Evolutionary conservation across 2,113 vertebrate genomes (phyloP), one percentile per base, ranked within the genome.

Genomic region (Lagopus leucura): DNA sequence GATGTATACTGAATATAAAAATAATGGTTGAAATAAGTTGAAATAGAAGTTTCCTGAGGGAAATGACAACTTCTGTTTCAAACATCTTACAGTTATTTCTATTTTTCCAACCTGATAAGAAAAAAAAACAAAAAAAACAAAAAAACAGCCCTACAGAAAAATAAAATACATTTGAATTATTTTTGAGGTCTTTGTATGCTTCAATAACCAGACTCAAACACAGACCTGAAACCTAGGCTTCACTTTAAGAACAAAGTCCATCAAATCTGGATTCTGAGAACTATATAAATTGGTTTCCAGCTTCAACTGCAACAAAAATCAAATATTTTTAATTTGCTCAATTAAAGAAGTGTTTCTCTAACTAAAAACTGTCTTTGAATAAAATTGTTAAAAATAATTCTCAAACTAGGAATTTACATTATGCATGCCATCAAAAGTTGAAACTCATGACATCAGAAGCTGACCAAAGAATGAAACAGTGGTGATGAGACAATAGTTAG

Each of bases 401-500:
- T 90, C 38, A 32, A 88, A 13, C 7, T 54, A n/a, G 47, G 30
- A 91, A 70, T 83, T 57, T 40, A 43, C 30, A 16, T 75, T 8
- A 22, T 21, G n/a, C 22, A 32, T n/a, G 52, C 25, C 60, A 78
- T 28, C 34, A 70, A 82, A 82, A 82, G 13, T 5, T 82, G 40
- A 70, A 94, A 92, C 67, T 58, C 88, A 77, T 89, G 45, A 61
- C 58, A 67, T 81, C 50, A 86, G 85, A 86, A 92, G 22, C 64
- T 87, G 13, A 4, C 12, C 86, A 58, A 87, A 84, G 71, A 86
- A 66, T 32, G 27, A 93, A 50, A 94, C 30, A 80, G 67, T 60
- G 19, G 43, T 65, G 14, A 47, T 73, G 50, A 96, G 42, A 97
- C 89, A 94, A 93, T 87, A 71, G 79, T 57, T 93, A 65, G 83